Base-by-base conservation (phyloP, 2,113 vertebrate genomes). In the Gobio gobio region DNA sequence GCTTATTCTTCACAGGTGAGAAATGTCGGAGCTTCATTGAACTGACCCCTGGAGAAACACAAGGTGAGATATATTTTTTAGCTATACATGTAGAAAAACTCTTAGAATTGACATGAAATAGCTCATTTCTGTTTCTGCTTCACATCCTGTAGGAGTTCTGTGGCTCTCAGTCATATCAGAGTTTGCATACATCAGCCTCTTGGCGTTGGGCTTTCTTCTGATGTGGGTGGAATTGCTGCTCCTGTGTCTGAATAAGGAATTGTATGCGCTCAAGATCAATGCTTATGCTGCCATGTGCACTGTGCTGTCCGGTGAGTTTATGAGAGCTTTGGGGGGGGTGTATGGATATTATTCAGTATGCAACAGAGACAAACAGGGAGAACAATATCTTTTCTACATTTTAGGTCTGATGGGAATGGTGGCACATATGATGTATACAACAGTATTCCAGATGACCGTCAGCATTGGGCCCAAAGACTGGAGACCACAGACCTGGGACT, bases 351-450 rank as follows among this genome's bases (percentile, higher is more conserved):
- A 29, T 29, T 26, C 54, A 24, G 10, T 79, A 10, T 45, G 5
- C 45, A 26, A 29, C 13, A 63, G n/a, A 51, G 12, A 49, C 20
- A 74, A 74, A 49, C 20, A 45, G 10, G 40, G 14, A 61, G 18
- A 81, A 18, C n/a, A 33, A 43, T 20, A 16, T 29, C 0, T 64
- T 70, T 26, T 73, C 4, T 4, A 10, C 20, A 8, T 79, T 87
- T 74, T 76, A 97, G 94, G 96, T 45, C 82, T 96, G 92, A 92
- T 96, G 94, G 90, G 94, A 54, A 90, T 97, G 96, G 93, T 96
- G 2, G 96, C 95, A 12, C 96, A 96, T 73, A 96, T 96, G 95
- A 96, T 97, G 96, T 97, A 97, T 92, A 95, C 95, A 79, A 95
- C 96, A 0, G 95, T 97, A 22, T 97, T 97, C 86, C 95, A 97